Percentiles rank a stretch among this genome's conserved stretches.
Evolutionary conservation across 2,888 invertebrate genomes (phyloP).

Genomic region (Laspeyria flexula): DNA sequence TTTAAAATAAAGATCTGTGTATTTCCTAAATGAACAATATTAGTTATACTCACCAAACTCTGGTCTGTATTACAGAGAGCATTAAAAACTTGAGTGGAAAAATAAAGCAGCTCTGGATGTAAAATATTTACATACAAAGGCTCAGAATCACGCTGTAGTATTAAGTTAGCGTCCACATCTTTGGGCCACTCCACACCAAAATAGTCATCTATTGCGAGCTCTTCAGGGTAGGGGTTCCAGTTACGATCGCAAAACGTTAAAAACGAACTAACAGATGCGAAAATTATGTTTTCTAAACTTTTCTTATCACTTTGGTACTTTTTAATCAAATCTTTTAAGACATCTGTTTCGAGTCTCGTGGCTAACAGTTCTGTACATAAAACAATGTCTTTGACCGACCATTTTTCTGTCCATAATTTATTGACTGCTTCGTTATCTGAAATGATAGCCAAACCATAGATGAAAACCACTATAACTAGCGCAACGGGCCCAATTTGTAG

Average conservation of each 20-base stretch:
- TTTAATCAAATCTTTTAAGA: slow-evolving; percentile 55
- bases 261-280: slow-evolving; percentile 88
- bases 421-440: slow-evolving; percentile 59
- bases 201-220: slow-evolving; percentile 69
- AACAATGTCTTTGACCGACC: slow-evolving; percentile 58
- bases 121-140: slow-evolving; percentile 88
- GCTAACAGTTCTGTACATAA: slow-evolving; percentile 62
- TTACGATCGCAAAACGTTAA: slow-evolving; percentile 92
- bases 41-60: slow-evolving; percentile 63
- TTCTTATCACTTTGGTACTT: slow-evolving; percentile 44
- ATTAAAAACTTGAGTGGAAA: slow-evolving; percentile 72
- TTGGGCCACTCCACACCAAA: slow-evolving; percentile 75
- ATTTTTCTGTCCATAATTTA: slow-evolving; percentile 67
- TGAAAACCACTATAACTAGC: too few species aligned
- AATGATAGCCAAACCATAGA: too few species aligned
- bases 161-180: slow-evolving; percentile 64
- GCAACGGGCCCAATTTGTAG: too few species aligned
- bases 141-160: slow-evolving; percentile 87
- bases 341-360: slow-evolving; percentile 58
- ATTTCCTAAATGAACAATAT: too few species aligned
- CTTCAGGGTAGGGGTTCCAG: slow-evolving; percentile 90
- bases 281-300: slow-evolving; percentile 72
- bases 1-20: too few species aligned
- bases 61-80: slow-evolving; percentile 62
- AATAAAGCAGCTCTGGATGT: slow-evolving; percentile 81